Conservation (phyloP, 2,888 invertebrate genomes). For the Lasioglossum morio region DNA sequence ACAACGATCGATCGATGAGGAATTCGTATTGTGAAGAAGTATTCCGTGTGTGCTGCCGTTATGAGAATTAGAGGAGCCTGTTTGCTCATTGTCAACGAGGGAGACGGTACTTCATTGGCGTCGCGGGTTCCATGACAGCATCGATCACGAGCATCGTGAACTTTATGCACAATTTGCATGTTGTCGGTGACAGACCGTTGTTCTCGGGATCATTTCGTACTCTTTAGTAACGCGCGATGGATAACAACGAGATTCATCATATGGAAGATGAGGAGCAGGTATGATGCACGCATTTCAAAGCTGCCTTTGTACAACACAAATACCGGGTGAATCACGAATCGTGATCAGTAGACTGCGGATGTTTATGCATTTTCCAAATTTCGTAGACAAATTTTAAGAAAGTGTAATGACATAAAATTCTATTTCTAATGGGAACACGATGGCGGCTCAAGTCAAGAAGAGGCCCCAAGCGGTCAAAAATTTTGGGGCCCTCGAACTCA, state of each 20-base stretch:
- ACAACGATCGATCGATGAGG: neutral
- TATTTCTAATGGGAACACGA: too few species aligned
- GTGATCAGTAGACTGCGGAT: too few species aligned
- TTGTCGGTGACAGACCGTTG: neutral
- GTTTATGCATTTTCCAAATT: too few species aligned
- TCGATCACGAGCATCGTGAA: neutral
- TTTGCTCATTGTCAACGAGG: neutral
- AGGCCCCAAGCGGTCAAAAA: too few species aligned
- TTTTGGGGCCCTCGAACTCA: too few species aligned
- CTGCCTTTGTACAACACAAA: neutral
- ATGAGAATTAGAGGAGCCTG: slow-evolving; percentile 10
- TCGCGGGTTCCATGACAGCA: slow-evolving; percentile 22
- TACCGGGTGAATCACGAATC: neutral
- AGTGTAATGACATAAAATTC: too few species aligned
- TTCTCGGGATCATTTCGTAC: slow-evolving; percentile 1
- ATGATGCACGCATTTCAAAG: neutral
- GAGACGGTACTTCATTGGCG: neutral
- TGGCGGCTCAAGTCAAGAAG: too few species aligned
- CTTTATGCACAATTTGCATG: neutral
- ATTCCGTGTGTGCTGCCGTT: neutral
- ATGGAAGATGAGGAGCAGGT: slow-evolving; percentile 66
- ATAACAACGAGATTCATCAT: slow-evolving; percentile 44
- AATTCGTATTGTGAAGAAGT: neutral
- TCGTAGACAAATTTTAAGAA: too few species aligned
- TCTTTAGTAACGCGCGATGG: slow-evolving; percentile 46